Evolutionary conservation across 1,140 invertebrate species (phyloP), one percentile per base, ranked within the genome.

Genomic region (Magallana gigas): DNA sequence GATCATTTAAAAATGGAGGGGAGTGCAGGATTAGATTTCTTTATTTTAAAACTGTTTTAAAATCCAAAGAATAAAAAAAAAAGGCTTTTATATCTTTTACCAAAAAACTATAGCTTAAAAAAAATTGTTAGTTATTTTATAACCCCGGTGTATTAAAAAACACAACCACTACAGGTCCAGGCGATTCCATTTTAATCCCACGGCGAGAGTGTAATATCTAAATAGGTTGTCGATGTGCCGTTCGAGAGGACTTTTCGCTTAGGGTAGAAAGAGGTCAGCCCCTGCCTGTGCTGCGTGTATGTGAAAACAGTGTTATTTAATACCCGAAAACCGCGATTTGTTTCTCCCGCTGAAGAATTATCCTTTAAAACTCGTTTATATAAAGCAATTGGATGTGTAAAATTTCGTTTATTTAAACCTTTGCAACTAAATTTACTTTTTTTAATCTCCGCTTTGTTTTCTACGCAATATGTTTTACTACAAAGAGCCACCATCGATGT

Each of bases 401-500:
- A 29, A 29, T 29, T 14, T 12, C 48, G 23, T 23, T 18, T 29
- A 18, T 29, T 18, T 23, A 80, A 11, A 36, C 60, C 60, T 64
- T 80, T 80, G 14, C 23, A 80, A 80, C 76, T 80, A 29, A 80
- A 80, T 80, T 80, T 80, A 36, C 23, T 8, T 80, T 80, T 12
- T 80, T 14, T 8, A 11, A 80, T 56, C n/a, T 80, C 29, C 76
- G 76, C 76, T 80, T 80, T 80, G 23, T 80, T 87, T 12, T 58
- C 36, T 8, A 89, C 88, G 58, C 86, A 87, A 58, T 85, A 87
- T 9, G 81, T 84, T 58, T 89, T 89, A 18, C 29, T 57, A 57
- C 83, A 87, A 16, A 89, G 83, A 6, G 64, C 83, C 1, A 88
- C 60, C 57, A 88, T 88, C 2, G 23, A 60, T 14, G 84, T 83